Evolutionary conservation across 2,113 vertebrate species (phyloP).

Genomic region (Scortum barcoo): DNA sequence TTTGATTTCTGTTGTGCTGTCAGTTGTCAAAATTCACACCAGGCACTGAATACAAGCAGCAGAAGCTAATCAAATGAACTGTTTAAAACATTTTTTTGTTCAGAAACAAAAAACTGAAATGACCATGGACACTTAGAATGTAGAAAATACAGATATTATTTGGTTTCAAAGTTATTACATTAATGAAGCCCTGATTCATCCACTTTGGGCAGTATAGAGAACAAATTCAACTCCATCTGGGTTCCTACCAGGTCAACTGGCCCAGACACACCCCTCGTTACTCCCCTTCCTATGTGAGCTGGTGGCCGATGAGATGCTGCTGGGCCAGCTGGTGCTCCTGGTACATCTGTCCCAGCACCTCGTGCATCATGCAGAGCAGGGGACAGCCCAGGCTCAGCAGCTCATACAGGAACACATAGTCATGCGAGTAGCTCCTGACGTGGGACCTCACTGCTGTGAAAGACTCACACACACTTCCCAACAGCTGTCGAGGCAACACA

Average conservation of each 20-base stretch:
- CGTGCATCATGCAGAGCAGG: constrained; percentile 89
- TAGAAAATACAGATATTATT: background rate
- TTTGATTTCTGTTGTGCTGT: background rate
- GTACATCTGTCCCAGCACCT: constrained; percentile 90
- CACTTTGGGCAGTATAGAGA: background rate
- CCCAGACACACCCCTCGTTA: background rate
- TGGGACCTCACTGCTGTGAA: constrained; percentile 83
- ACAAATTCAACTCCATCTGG: background rate
- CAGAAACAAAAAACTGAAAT: constrained; percentile 27
- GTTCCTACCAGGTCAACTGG: background rate
- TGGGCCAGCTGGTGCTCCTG: constrained; percentile 79
- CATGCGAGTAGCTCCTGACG: constrained; percentile 89
- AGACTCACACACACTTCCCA: constrained; percentile 85
- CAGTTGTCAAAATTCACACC: constrained; percentile 9
- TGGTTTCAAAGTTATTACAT: constrained; percentile 4
- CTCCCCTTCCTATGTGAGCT: constrained; percentile 31
- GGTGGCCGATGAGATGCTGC: constrained; percentile 33
- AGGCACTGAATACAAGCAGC: constrained; percentile 11
- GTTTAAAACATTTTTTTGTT: constrained; percentile 20
- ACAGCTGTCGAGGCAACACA: constrained; percentile 85
- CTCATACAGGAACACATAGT: constrained; percentile 93
- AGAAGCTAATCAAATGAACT: constrained; percentile 26
- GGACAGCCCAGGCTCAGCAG: constrained; percentile 92
- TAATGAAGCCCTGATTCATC: background rate
- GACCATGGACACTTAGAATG: constrained; percentile 16